Evolutionary conservation across 2,113 vertebrate species (phyloP).

Genomic region (Varanus komodoensis): DNA sequence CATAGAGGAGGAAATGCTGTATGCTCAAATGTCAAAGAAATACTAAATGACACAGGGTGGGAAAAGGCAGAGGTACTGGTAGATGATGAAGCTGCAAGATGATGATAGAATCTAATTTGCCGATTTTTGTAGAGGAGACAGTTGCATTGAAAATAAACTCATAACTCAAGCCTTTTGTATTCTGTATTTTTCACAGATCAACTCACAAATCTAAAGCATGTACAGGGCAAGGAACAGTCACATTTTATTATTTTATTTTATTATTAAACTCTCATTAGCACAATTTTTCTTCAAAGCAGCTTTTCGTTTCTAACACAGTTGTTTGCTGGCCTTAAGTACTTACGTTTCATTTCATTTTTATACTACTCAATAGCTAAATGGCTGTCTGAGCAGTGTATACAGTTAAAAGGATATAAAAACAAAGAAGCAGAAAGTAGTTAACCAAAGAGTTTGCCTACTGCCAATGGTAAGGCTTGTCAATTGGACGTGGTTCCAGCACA

Average conservation of each 20-base stretch:
- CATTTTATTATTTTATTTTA: not conserved
- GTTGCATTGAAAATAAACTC: not conserved
- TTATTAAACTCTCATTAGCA: not conserved
- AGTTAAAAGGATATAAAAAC: too few species aligned
- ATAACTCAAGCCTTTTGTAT: not conserved
- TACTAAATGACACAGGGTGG: not conserved
- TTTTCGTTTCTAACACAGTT: not conserved
- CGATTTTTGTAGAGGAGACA: not conserved
- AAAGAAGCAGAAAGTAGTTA: too few species aligned
- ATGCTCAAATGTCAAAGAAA: not conserved
- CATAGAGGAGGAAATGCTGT: not conserved
- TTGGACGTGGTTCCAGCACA: not conserved
- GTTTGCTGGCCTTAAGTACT: not conserved
- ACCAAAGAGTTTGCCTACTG: not conserved
- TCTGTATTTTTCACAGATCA: too few species aligned
- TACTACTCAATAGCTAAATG: too few species aligned
- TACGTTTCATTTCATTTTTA: too few species aligned
- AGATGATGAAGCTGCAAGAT: not conserved
- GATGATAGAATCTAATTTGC: not conserved
- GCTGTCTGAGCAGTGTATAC: too few species aligned
- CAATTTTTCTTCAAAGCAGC: not conserved
- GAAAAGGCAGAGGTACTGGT: not conserved
- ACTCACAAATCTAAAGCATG: not conserved
- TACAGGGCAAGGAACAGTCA: not conserved
- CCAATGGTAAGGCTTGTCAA: not conserved